Conservation (phyloP, 2,797 vertebrate species). For the Aphelocoma californica region DNA sequence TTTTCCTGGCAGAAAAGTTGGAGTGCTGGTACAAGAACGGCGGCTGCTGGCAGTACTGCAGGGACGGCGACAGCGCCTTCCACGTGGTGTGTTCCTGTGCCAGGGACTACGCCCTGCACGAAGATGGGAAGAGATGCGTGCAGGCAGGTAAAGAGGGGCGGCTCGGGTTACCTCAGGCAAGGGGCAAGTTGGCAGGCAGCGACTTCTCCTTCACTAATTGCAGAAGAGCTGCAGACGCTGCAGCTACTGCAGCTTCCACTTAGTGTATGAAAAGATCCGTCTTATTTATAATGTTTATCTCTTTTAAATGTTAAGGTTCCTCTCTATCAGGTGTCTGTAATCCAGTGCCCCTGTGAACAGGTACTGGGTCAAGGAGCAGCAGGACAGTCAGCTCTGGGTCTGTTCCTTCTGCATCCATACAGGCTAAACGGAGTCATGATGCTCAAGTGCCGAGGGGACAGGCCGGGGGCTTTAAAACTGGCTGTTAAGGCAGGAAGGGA, state of each 20-base stretch:
- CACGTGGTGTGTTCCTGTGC: slow-evolving; percentile 79
- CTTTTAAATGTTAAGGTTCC: not conserved
- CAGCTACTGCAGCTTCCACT: not conserved
- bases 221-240: not conserved
- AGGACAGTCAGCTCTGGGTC: not conserved
- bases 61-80: slow-evolving; percentile 42
- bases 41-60: slow-evolving; percentile 84
- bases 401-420: not conserved
- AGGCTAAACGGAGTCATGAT: not conserved
- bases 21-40: slow-evolving; percentile 83
- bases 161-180: accelerated
- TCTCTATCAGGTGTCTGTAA: not conserved
- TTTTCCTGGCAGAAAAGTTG: slow-evolving; percentile 62
- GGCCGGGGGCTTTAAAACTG: not conserved
- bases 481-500: too few species aligned
- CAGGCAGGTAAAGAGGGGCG: slow-evolving; percentile 61
- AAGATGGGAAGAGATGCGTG: slow-evolving; percentile 73
- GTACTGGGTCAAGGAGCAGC: not conserved
- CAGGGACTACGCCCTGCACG: slow-evolving; percentile 73
- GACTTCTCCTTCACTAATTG: accelerated
- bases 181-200: not conserved
- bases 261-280: not conserved
- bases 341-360: not conserved
- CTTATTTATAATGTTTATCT: not conserved
- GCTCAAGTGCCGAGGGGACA: not conserved